These are phyloP conservation scores for Oreochromis mossambicus DNA, from an alignment of 2,797 vertebrate species.

Conservation along the genomic window DNA sequence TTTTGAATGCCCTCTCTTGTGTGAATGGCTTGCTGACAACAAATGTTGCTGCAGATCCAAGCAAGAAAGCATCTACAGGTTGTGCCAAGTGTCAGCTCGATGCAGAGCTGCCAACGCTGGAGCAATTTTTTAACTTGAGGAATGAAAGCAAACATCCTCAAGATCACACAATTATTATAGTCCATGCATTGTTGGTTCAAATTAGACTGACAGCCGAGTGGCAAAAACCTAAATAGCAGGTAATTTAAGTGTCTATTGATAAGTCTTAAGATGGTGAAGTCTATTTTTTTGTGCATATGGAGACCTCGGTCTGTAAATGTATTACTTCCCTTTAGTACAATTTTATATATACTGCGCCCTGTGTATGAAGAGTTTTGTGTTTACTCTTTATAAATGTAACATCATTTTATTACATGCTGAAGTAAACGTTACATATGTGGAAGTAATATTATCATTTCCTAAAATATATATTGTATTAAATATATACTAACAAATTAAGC, in stretches of 20 bases:
- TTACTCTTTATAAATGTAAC: background rate
- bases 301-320: background rate
- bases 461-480: background rate
- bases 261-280: background rate
- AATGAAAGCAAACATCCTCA: background rate
- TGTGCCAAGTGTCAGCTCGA: conserved; percentile 26
- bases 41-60: conserved; percentile 14
- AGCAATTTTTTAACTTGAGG: background rate
- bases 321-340: background rate
- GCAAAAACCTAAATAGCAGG: background rate
- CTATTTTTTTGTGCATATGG: background rate
- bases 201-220: background rate
- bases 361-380: background rate
- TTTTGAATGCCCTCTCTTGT: conserved; percentile 18
- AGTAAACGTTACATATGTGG: background rate
- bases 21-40: conserved; percentile 37
- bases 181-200: background rate
- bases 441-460: background rate
- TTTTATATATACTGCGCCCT: background rate
- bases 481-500: background rate
- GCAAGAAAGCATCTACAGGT: conserved; percentile 22
- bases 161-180: background rate
- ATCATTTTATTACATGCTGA: background rate
- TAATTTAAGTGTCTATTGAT: background rate
- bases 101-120: background rate